These are phyloP conservation scores for Trinorchestia longiramus DNA, from an alignment of 1,140 invertebrate species.

Conservation along the genomic window DNA sequence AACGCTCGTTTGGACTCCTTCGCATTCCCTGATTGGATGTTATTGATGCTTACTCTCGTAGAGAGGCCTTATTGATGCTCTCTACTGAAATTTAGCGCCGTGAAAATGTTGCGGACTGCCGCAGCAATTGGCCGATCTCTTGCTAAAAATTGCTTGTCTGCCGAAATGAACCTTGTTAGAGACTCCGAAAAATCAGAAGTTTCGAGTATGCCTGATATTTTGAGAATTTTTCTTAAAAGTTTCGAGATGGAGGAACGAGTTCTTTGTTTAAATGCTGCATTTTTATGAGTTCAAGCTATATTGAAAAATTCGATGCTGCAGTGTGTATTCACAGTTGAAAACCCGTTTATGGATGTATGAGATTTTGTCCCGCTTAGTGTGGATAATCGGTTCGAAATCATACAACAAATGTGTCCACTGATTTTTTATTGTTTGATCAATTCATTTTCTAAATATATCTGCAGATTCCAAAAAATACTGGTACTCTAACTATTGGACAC, in stretches of 20 bases:
- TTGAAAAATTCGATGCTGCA: neutral
- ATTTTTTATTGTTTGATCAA: no score
- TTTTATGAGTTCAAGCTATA: neutral
- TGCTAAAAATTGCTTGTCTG: constrained; percentile 15
- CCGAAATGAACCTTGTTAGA: constrained; percentile 30
- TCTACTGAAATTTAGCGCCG: constrained; percentile 8
- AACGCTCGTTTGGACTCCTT: constrained; percentile 34
- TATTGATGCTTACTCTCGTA: constrained; percentile 28
- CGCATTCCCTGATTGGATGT: constrained; percentile 37
- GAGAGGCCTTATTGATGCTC: constrained; percentile 41
- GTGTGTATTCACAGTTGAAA: neutral
- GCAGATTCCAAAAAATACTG: no score
- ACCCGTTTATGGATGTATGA: no score
- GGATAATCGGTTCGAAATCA: no score
- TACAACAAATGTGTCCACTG: no score
- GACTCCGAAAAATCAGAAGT: neutral
- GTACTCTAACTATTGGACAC: no score
- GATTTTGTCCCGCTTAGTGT: no score
- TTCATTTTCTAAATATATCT: no score
- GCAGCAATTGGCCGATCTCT: neutral
- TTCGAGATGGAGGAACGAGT: neutral
- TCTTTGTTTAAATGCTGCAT: neutral
- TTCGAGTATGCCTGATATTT: neutral
- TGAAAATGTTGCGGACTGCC: constrained; percentile 20
- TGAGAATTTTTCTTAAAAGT: neutral